phyloP scores from a whole-genome alignment of 2,113 vertebrate species.

The Chunga burmeisteri region DNA sequence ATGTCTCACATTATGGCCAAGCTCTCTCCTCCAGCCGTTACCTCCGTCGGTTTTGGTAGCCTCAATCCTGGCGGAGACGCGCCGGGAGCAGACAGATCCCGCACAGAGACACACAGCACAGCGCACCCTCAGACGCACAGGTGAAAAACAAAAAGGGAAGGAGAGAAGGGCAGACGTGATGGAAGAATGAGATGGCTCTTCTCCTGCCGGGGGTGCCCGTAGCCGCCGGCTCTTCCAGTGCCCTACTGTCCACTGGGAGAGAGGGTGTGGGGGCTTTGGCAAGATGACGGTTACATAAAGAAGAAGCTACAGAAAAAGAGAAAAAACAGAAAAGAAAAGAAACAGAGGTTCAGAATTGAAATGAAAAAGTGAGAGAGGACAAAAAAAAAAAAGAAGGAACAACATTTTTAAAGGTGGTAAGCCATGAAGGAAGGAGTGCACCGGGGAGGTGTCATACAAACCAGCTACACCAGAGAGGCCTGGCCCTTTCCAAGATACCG shows the following conservation, averaged over 20 bases:
- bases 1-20: not conserved
- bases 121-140: conserved; percentile 52
- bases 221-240: conserved; percentile 73
- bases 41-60: conserved; percentile 18
- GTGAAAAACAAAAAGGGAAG: conserved; percentile 45
- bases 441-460: not conserved
- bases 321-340: conserved; percentile 58
- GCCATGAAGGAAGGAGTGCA: not conserved
- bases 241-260: conserved; percentile 71
- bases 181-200: conserved; percentile 76
- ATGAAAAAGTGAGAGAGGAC: not conserved
- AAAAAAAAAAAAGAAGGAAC: not conserved
- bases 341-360: conserved; percentile 76
- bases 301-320: conserved; percentile 83
- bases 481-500: accelerated
- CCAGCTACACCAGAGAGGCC: too few species aligned
- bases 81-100: conserved; percentile 7
- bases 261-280: conserved; percentile 71
- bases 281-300: conserved; percentile 80
- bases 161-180: conserved; percentile 65
- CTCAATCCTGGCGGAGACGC: not conserved
- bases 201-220: conserved; percentile 58
- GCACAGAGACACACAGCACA: conserved; percentile 61
- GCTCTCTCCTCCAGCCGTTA: not conserved
- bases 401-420: not conserved